These are phyloP conservation scores for Diacarnus erythraeanus DNA, from an alignment of 37 sponge, comb jelly and placozoan species.

Conservation along the genomic window DNA sequence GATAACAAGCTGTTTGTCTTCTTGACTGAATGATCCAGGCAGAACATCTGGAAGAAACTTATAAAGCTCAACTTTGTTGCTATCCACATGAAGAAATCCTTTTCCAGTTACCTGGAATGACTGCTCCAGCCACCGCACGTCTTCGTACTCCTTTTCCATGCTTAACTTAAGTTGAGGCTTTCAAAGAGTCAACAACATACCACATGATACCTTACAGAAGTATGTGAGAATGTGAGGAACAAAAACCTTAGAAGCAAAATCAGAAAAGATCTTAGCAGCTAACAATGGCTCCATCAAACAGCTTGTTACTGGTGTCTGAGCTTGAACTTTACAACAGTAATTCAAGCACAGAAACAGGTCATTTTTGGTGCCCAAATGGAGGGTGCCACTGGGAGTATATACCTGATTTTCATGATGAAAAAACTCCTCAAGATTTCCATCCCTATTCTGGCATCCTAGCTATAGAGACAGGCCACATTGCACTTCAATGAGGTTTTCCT, in stretches of 20 bases:
- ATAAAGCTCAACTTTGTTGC: background rate
- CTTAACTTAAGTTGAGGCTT: conserved; percentile 38
- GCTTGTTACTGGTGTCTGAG: conserved; percentile 6
- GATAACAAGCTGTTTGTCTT: background rate
- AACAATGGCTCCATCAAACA: conserved; percentile 40
- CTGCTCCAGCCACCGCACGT: conserved; percentile 24
- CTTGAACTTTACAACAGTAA: conserved; percentile 12
- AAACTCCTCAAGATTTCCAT: conserved; percentile 16
- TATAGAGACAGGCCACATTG: conserved; percentile 31
- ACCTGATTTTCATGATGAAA: conserved; percentile 28
- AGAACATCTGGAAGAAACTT: background rate
- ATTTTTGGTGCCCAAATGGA: conserved; percentile 41
- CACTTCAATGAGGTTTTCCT: conserved; percentile 12
- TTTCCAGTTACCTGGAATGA: conserved; percentile 35
- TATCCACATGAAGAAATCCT: background rate
- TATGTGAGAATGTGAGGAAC: conserved; percentile 28
- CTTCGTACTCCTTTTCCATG: conserved; percentile 44
- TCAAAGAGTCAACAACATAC: conserved; percentile 8
- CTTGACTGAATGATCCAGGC: background rate
- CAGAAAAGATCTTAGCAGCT: conserved; percentile 27
- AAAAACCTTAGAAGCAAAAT: conserved; percentile 34
- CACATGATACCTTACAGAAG: conserved; percentile 11
- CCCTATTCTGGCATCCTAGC: conserved; percentile 39
- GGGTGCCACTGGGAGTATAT: conserved; percentile 24
- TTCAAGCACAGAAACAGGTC: conserved; percentile 21